Evolutionary conservation across 2,113 vertebrate genomes (phyloP), one percentile per base, ranked within the genome.

Genomic region (Cisticola juncidis): DNA sequence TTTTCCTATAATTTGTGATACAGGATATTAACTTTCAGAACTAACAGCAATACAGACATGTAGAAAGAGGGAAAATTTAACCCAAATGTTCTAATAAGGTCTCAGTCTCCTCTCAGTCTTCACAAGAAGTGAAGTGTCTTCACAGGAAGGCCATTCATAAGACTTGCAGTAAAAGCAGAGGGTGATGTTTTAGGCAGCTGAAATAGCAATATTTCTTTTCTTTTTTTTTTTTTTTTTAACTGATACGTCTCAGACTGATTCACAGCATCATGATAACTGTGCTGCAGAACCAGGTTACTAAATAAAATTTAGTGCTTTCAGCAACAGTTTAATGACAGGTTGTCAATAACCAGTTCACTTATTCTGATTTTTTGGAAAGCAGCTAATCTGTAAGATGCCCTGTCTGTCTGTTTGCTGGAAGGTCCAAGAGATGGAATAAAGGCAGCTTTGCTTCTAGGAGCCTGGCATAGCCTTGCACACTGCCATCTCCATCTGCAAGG

Each of bases 381-480:
- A 90, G 65, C 47, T 78, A 7, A 60, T 50, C n/a, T 25, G 17
- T 38, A 66, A 73, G 48, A 68, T 0, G 0, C 5, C 36, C 47
- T 78, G 86, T 93, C 42, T 82, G 57, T 61, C 23, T 69, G 25
- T 60, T 58, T 91, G 29, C 57, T 71, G 73, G 81, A 65, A 84
- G 36, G 36, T 51, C n/a, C 11, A 1, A 4, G 79, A 56, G 61
- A 40, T 48, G 48, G 40, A 74, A 72, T 71, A 70, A 91, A 89
- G 38, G 36, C 86, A 86, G 80, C 53, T 86, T 92, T 96, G 50
- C 86, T 73, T 80, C 68, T 10, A 60, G 77, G n/a, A 95, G 77
- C 73, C 89, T 84, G 83, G 65, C 7, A 21, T 56, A 68, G 31
- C 83, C 72, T 94, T 0, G 1, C 65, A 79, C 6, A 0, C 31